Base-by-base conservation (phyloP, 2,113 vertebrate genomes). In the Capricornis sumatraensis region DNA sequence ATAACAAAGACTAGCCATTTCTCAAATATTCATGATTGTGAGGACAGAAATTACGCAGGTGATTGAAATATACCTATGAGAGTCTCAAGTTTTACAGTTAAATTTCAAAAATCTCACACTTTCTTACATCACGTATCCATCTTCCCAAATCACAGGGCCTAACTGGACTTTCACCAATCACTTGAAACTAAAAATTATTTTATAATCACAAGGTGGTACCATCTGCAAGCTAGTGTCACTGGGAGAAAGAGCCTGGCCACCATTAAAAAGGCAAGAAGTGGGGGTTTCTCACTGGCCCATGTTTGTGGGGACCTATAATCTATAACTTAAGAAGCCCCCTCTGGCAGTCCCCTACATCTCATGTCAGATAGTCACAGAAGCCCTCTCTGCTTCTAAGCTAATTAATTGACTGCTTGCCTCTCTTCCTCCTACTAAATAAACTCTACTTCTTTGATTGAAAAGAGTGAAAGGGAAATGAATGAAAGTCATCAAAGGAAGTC, bases 11-110 rank as follows among this genome's bases (percentile, higher is more conserved):
- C 57, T 45, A 94, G 64, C n/a, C 53, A 71, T 1, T 89, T 93
- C 53, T 95, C 67, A 96, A 89, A 91, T 94, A 83, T 40, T 74
- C 47, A n/a, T 71, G 28, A 88, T 43, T 92, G 55, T 53, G 93
- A 58, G 2, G 23, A 95, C 47, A 74, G 27, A 74, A 87, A 81
- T 71, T 87, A 86, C 43, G 7, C 45, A 86, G 13, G 4, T 67
- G 7, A 88, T 21, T 85, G 28, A 95, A 96, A 76, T 53, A 57
- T 5, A 79, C 83, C 33, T 86, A 45, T 64, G 12, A 91, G 10
- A 76, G 76, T 53, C 28, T 93, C 25, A 88, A 19, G 15, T 88
- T 76, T 64, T 45, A 91, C 16, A 78, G 40, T 90, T 28, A 95
- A 89, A 87, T 94, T 84, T 50, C 76, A 87, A 55, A 90, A 45